Percentiles rank a stretch among this genome's conserved stretches.
phyloP scores from a whole-genome alignment of 2,113 vertebrate genomes.

The Paraplagusia blochii region DNA sequence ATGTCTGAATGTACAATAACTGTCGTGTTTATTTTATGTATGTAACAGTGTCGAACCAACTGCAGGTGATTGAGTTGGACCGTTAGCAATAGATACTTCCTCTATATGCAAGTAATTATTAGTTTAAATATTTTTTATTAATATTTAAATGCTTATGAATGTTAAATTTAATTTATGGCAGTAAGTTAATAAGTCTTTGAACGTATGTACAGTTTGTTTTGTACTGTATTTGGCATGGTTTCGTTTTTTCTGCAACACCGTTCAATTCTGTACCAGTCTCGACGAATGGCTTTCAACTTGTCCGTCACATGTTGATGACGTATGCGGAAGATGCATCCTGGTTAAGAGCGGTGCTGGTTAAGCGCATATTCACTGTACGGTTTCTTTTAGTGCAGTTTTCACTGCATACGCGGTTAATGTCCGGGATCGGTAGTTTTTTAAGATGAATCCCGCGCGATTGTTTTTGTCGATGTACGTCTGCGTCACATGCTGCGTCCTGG shows the following conservation, averaged over 20 bases:
- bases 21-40: too few relatives aligned
- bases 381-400: conserved; percentile 2
- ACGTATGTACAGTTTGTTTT: too few relatives aligned
- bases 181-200: too few relatives aligned
- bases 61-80: too few relatives aligned
- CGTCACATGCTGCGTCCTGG: conserved; percentile 12
- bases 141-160: too few relatives aligned
- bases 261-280: not conserved
- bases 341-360: not conserved
- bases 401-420: not conserved
- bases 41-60: too few relatives aligned
- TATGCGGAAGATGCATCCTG: conserved; percentile 35
- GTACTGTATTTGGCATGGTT: too few relatives aligned
- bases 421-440: not conserved
- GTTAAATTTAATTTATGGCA: too few relatives aligned
- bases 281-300: not conserved
- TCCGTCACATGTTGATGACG: conserved; percentile 36
- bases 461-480: conserved; percentile 32
- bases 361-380: not conserved
- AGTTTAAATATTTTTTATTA: too few relatives aligned
- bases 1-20: too few relatives aligned
- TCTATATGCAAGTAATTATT: too few relatives aligned
- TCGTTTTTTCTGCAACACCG: not conserved
- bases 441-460: conserved; percentile 50
- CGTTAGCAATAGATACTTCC: too few relatives aligned